phyloP scores from a whole-genome alignment of 2,113 vertebrate species.

The Corapipo altera region DNA sequence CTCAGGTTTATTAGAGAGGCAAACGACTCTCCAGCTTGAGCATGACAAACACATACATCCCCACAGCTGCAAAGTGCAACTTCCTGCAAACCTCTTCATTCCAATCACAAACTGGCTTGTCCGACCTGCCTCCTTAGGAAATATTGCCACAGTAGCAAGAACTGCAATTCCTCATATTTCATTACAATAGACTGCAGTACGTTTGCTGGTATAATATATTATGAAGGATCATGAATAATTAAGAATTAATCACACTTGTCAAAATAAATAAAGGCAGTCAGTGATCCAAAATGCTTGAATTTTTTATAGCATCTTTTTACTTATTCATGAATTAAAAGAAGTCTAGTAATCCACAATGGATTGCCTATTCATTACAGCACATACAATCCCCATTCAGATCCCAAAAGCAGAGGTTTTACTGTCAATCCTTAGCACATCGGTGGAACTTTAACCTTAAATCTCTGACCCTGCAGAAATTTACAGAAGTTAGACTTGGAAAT shows the following conservation, averaged over 20 bases:
- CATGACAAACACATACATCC: background rate
- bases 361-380: background rate
- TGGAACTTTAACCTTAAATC: background rate
- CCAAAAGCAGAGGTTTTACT: background rate
- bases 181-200: background rate
- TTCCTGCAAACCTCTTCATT: background rate
- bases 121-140: background rate
- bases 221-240: slow-evolving; percentile 62
- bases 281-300: slow-evolving; percentile 40
- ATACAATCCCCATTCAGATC: background rate
- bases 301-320: slow-evolving; percentile 55
- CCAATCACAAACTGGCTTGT: background rate
- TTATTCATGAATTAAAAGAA: slow-evolving; percentile 57
- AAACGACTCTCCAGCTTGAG: background rate
- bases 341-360: slow-evolving; percentile 10
- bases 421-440: background rate
- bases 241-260: slow-evolving; percentile 66
- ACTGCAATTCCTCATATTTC: background rate
- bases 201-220: slow-evolving; percentile 30
- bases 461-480: background rate
- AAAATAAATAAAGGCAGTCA: slow-evolving; percentile 59
- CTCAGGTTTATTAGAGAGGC: background rate
- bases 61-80: background rate
- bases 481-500: background rate
- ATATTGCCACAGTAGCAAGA: background rate